Base-by-base conservation (phyloP, 2,113 vertebrate genomes). In the Saccopteryx leptura region DNA sequence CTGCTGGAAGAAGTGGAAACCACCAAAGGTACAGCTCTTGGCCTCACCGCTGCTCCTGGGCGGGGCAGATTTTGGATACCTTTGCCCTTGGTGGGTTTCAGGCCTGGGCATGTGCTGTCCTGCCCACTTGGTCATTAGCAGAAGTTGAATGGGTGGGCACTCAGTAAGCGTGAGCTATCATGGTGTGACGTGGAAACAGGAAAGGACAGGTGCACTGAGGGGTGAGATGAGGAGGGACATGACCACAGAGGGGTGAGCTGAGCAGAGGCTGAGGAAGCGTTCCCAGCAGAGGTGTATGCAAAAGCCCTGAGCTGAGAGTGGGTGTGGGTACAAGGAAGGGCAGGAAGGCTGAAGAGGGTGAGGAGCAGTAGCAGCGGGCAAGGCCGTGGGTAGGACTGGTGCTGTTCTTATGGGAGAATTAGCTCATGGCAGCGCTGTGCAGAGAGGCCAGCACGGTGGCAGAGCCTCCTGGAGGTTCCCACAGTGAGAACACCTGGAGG, bases 1-100 rank as follows among this genome's bases (percentile, higher is more conserved):
- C 98, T 99, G 81, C 97, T 99, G 96, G 99, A 99, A 80, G 99
- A 99, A 80, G 98, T 97, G 52, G 97, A 90, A 1, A 91, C 95
- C 0, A 95, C 95, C 0, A 97, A 98, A 97, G 98, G 99, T 99
- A 98, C 14, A 9, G 80, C 24, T 17, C 52, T 88, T 72, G 31
- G n/a, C 17, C 10, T 54, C 9, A 2, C 46, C 2, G 0, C 56
- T 23, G 11, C 60, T 61, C 58, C 48, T 50, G 0, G 12, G 24
- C 56, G 18, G 31, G 18, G 28, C 52, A 58, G 0, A 4, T 9
- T 10, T 12, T 23, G 71, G 39, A 54, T 26, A 14, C 0, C 26
- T 33, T 28, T 54, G 60, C 33, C 39, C 61, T 23, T 21, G 23
- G 8, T 31, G 54, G 52, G 50, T 31, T 24, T 54, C 28, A 60